Percentiles rank a stretch among this genome's conserved stretches.
These are phyloP conservation scores for Chrysochloris asiatica DNA, from an alignment of 2,113 vertebrate genomes.

Conservation along the genomic window DNA sequence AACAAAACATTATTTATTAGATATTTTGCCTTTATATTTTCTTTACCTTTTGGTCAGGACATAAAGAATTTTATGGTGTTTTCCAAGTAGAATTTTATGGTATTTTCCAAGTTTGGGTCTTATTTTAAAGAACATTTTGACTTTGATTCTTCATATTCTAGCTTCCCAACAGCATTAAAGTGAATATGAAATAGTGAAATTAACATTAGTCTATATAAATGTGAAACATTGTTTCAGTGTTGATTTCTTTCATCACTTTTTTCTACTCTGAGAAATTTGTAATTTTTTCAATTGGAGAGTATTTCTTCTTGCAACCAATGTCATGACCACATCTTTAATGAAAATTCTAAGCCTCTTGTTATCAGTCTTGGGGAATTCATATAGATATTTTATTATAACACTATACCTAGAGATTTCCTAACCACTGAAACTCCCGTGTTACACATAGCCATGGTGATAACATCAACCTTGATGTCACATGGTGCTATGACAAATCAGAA, in stretches of 20 bases:
- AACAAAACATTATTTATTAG: too few relatives aligned
- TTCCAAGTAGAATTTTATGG: background rate
- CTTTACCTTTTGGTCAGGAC: background rate
- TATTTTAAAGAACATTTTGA: background rate
- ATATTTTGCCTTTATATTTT: conserved; percentile 17
- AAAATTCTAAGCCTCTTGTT: background rate
- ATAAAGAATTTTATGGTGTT: background rate
- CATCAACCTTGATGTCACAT: background rate
- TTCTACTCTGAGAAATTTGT: background rate
- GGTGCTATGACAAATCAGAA: background rate
- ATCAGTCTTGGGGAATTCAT: background rate
- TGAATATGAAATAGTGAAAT: background rate
- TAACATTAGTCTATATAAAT: background rate
- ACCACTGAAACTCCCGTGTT: background rate
- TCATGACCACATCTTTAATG: background rate
- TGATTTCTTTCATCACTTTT: background rate
- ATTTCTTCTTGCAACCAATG: background rate
- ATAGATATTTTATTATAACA: background rate
- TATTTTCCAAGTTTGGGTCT: background rate
- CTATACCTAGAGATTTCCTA: background rate
- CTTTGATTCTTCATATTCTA: background rate
- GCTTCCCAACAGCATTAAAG: background rate
- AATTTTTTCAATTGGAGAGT: background rate
- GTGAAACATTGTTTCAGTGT: background rate
- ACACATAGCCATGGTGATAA: background rate